Conservation (phyloP, 2,113 vertebrate genomes). For the Heterochromis multidens region DNA sequence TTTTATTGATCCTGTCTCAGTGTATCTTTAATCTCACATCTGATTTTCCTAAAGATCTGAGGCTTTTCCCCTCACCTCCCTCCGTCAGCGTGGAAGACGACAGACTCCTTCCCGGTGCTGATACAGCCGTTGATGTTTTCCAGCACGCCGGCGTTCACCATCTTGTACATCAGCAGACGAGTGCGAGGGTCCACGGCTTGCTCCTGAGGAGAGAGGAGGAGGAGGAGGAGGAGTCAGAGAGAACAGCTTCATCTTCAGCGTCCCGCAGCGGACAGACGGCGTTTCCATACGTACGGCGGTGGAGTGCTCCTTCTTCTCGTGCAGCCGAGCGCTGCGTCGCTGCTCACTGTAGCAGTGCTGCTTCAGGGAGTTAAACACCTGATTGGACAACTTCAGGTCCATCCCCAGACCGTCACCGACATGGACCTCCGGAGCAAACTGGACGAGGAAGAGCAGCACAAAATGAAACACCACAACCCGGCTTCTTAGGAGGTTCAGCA, state of each 20-base stretch:
- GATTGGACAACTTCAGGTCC: slow-evolving; percentile 96
- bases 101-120: slow-evolving; percentile 96
- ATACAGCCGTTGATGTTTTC: slow-evolving; percentile 96
- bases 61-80: slow-evolving; percentile 77
- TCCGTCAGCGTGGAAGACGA: slow-evolving; percentile 94
- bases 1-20: fast-evolving
- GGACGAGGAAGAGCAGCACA: background rate
- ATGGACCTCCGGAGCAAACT: slow-evolving; percentile 95
- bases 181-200: slow-evolving; percentile 97
- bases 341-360: slow-evolving; percentile 92
- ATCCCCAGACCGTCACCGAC: slow-evolving; percentile 95
- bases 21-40: fast-evolving
- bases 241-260: background rate
- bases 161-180: slow-evolving; percentile 94
- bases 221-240: background rate
- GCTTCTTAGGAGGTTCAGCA: fast-evolving
- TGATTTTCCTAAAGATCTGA: background rate
- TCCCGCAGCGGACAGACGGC: background rate
- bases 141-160: slow-evolving; percentile 90
- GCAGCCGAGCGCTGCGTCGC: slow-evolving; percentile 87
- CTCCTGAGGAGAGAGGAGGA: slow-evolving; percentile 76
- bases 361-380: slow-evolving; percentile 96
- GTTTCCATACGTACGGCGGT: slow-evolving; percentile 81
- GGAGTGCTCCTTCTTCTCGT: slow-evolving; percentile 98
- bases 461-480: background rate